These are phyloP conservation scores for Macrotrachela quadricornifera DNA, from an alignment of 1,140 invertebrate genomes.

Conservation along the genomic window DNA sequence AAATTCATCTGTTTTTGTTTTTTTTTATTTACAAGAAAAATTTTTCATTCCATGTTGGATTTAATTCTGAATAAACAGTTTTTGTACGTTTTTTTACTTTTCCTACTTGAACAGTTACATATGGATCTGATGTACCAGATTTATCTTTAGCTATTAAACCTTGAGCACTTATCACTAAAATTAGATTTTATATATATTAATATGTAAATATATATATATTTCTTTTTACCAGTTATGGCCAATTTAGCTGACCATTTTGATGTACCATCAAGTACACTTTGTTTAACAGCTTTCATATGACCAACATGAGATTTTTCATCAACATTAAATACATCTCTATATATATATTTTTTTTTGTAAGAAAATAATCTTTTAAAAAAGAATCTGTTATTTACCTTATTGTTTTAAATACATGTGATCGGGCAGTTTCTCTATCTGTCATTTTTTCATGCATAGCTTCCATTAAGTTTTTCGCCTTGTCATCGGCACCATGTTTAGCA, in stretches of 20 bases:
- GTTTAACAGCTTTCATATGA: slow-evolving; percentile 87
- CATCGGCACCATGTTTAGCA: slow-evolving; percentile 92
- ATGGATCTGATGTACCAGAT: slow-evolving; percentile 96
- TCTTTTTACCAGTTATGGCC: slow-evolving; percentile 38
- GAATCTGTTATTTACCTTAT: slow-evolving; percentile 41
- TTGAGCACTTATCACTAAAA: slow-evolving; percentile 90
- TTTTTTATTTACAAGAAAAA: slow-evolving; percentile 84
- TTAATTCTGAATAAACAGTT: slow-evolving; percentile 96
- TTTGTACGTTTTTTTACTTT: slow-evolving; percentile 95
- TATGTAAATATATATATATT: no score
- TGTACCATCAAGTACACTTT: slow-evolving; percentile 90
- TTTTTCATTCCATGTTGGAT: slow-evolving; percentile 98
- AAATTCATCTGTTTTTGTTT: no score
- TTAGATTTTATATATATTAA: background rate
- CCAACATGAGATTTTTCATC: slow-evolving; percentile 96
- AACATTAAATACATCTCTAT: slow-evolving; percentile 58
- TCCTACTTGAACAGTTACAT: slow-evolving; percentile 97
- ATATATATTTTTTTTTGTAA: no score
- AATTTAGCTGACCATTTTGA: slow-evolving; percentile 99
- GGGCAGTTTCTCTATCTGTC: slow-evolving; percentile 87
- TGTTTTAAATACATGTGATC: slow-evolving; percentile 94
- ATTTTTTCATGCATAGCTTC: slow-evolving; percentile 97
- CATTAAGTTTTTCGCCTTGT: slow-evolving; percentile 94
- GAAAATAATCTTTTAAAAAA: no score
- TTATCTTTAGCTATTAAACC: slow-evolving; percentile 99